phyloP scores from a whole-genome alignment of 2,888 invertebrate species.

The Lepidochitona cinerea region DNA sequence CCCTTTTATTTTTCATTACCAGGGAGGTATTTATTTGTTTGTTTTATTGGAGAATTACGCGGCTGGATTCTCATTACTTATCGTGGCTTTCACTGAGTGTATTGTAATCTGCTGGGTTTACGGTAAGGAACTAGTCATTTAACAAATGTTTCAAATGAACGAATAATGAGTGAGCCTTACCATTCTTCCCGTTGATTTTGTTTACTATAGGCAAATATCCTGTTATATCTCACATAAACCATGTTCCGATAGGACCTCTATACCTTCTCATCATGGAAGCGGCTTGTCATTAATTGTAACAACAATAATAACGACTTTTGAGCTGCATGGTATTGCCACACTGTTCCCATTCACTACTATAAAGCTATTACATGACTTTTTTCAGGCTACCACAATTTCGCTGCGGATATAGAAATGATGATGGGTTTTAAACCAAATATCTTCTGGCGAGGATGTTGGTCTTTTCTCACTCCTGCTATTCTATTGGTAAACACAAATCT shows the following conservation, averaged over 20 bases:
- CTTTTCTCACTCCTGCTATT: conserved; percentile 78
- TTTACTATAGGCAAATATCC: no score
- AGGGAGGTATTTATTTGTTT: conserved; percentile 9
- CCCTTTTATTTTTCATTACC: not conserved
- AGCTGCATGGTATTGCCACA: not conserved
- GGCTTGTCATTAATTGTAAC: no score
- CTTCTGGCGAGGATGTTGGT: conserved; percentile 83
- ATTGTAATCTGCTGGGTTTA: conserved; percentile 58
- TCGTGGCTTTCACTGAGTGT: conserved; percentile 56
- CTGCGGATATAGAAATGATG: conserved; percentile 72
- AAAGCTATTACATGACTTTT: no score
- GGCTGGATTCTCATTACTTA: conserved; percentile 27
- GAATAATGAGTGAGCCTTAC: no score
- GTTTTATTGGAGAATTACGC: not conserved
- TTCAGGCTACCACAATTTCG: conserved; percentile 69
- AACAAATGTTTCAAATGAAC: no score
- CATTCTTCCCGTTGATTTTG: no score
- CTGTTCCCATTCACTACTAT: not conserved
- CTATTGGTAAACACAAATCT: conserved; percentile 82
- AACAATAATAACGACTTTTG: no score
- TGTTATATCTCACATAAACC: no score
- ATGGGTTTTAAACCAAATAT: conserved; percentile 73
- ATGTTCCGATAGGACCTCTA: no score
- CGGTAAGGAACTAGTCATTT: no score
- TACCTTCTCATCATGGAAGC: no score